A percentile compares a stretch with the other conserved stretches of the same genome.
Evolutionary conservation across 1,140 invertebrate genomes (phyloP).

Genomic region (Venturia canescens): DNA sequence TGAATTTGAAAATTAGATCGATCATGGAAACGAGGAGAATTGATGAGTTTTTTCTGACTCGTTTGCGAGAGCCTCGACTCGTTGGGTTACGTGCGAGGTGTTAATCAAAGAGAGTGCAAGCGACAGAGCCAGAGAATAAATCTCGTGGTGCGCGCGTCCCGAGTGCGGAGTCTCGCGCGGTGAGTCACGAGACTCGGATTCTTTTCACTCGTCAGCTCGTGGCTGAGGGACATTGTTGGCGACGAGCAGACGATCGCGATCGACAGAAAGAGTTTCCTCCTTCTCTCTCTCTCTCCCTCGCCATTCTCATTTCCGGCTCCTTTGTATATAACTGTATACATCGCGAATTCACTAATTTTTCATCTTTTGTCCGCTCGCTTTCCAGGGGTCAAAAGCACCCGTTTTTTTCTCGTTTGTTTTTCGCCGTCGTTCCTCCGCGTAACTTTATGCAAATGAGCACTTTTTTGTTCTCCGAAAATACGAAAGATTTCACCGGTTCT

Average conservation of each 20-base stretch:
- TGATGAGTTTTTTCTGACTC: not conserved
- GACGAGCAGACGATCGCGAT: constrained; percentile 12
- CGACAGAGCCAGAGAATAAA: not conserved
- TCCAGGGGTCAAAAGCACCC: no score
- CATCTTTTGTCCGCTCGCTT: no score
- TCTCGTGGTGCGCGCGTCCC: not conserved
- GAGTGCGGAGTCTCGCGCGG: not conserved
- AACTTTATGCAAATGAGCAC: no score
- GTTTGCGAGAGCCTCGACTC: no score
- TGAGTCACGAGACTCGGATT: constrained; percentile 26
- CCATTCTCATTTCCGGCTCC: not conserved
- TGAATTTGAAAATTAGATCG: no score
- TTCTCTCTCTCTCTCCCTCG: not conserved
- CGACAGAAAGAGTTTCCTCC: constrained; percentile 9
- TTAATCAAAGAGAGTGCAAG: not conserved
- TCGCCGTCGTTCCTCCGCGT: no score
- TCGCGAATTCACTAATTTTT: not conserved
- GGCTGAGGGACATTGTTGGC: not conserved
- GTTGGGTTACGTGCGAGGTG: not conserved
- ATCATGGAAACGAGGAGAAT: no score
- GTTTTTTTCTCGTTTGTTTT: no score
- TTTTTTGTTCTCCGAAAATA: no score
- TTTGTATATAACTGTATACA: constrained; percentile 12
- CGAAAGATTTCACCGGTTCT: no score
- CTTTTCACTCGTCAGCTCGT: constrained; percentile 12